These are phyloP conservation scores for Rhinophrynus dorsalis DNA, from an alignment of 2,797 vertebrate genomes.

Conservation along the genomic window DNA sequence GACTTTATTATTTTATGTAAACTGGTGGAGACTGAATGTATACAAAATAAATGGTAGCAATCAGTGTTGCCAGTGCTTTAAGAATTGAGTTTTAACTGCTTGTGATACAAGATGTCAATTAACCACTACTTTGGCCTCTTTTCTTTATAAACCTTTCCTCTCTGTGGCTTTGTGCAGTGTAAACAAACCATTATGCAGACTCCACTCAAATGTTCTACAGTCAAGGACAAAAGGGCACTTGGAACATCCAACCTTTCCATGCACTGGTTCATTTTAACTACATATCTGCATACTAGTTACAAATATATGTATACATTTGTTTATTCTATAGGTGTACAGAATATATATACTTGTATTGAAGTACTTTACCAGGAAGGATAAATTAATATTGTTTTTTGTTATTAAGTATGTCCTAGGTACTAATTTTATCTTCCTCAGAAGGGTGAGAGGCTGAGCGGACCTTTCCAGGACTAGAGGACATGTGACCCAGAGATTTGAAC, in stretches of 20 bases:
- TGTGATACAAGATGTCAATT: constrained; percentile 3
- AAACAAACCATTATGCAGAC: constrained; percentile 19
- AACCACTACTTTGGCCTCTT: neutral
- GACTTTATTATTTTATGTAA: neutral
- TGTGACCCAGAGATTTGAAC: no score
- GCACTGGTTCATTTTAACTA: neutral
- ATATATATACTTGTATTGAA: no score
- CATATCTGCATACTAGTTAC: neutral
- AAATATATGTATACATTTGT: neutral
- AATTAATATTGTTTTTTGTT: no score
- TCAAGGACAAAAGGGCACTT: constrained; percentile 1
- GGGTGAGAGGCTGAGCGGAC: no score
- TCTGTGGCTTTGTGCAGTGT: constrained; percentile 3
- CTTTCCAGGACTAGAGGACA: no score
- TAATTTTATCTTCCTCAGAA: no score
- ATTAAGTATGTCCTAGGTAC: no score
- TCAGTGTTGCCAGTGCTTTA: neutral
- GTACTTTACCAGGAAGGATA: no score
- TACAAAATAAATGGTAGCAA: neutral
- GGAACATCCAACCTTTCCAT: neutral
- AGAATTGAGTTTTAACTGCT: neutral
- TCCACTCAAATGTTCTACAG: constrained; percentile 6
- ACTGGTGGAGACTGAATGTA: neutral
- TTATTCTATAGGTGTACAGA: neutral
- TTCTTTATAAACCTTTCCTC: neutral